Conservation (phyloP, 2,888 invertebrate species). For the Caenorhabditis auriculariae region DNA sequence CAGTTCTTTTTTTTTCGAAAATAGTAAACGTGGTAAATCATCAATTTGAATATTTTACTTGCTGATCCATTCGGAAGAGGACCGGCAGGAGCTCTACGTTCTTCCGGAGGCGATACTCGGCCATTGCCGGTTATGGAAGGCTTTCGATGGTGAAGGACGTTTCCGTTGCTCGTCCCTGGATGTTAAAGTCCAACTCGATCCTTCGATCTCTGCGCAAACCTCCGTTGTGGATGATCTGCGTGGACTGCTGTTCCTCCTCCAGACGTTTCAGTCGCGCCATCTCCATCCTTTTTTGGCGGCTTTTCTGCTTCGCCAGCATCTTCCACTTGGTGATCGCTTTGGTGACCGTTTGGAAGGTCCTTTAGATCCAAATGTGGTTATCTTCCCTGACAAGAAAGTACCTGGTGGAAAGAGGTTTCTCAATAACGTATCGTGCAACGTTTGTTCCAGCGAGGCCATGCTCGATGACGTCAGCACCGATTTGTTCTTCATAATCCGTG, state of each 20-base stretch:
- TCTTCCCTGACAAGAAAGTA: not conserved
- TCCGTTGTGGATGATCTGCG: too few relatives aligned
- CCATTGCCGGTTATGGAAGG: slow-evolving; percentile 8
- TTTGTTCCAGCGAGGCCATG: slow-evolving; percentile 57
- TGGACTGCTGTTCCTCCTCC: too few relatives aligned
- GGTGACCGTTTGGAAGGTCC: slow-evolving; percentile 54
- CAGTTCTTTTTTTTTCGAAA: slow-evolving; percentile 9
- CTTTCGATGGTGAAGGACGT: slow-evolving; percentile 14
- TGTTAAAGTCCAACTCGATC: not conserved
- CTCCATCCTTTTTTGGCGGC: slow-evolving; percentile 31
- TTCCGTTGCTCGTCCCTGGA: slow-evolving; percentile 13
- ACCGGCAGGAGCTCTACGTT: not conserved
- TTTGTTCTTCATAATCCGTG: slow-evolving; percentile 60
- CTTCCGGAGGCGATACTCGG: slow-evolving; percentile 4
- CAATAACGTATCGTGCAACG: slow-evolving; percentile 47
- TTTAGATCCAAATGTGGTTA: slow-evolving; percentile 8
- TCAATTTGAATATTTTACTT: slow-evolving; percentile 17
- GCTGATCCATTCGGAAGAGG: slow-evolving; percentile 8
- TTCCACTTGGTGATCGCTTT: slow-evolving; percentile 56
- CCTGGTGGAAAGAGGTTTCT: slow-evolving; percentile 50
- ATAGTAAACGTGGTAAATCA: not conserved
- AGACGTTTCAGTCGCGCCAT: slow-evolving; percentile 26
- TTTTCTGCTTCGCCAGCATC: slow-evolving; percentile 46
- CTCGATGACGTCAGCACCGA: slow-evolving; percentile 64
- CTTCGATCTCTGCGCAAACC: too few relatives aligned